Conservation (phyloP, 2,888 invertebrate species). For the Xestia ashworthii region DNA sequence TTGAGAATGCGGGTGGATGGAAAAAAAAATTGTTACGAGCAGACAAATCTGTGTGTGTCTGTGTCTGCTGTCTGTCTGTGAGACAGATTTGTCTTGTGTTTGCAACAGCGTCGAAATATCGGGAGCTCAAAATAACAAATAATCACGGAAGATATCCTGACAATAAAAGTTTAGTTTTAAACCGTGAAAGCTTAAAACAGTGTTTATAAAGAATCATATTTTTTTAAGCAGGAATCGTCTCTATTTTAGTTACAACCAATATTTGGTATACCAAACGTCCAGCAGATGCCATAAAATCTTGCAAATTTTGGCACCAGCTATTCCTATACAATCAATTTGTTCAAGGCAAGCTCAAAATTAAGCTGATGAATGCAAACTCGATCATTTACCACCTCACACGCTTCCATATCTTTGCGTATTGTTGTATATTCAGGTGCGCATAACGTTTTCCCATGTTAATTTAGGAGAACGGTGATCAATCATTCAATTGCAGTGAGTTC, state of each 20-base stretch:
- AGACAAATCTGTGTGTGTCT: too few relatives aligned
- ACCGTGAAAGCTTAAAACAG: too few relatives aligned
- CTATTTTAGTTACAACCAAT: neutral
- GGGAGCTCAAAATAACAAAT: too few relatives aligned
- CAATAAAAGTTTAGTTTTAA: too few relatives aligned
- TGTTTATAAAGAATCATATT: too few relatives aligned
- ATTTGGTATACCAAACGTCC: neutral
- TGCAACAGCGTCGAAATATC: too few relatives aligned
- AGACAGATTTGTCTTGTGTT: too few relatives aligned
- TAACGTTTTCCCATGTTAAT: slow-evolving; percentile 8
- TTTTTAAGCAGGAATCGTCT: too few relatives aligned
- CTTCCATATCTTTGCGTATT: neutral
- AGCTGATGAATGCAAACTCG: neutral
- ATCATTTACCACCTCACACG: neutral
- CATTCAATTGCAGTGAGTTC: slow-evolving; percentile 35
- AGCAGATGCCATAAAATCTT: neutral
- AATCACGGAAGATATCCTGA: too few relatives aligned
- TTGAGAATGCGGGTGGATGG: too few relatives aligned
- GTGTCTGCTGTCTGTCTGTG: too few relatives aligned
- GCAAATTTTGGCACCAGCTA: neutral
- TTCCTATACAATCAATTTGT: neutral
- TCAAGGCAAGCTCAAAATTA: neutral
- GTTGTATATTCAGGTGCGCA: slow-evolving; percentile 7
- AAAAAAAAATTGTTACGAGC: too few relatives aligned
- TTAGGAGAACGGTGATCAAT: slow-evolving; percentile 35